phyloP scores from a whole-genome alignment of 2,113 vertebrate species.

The Paedocypris sp. region DNA sequence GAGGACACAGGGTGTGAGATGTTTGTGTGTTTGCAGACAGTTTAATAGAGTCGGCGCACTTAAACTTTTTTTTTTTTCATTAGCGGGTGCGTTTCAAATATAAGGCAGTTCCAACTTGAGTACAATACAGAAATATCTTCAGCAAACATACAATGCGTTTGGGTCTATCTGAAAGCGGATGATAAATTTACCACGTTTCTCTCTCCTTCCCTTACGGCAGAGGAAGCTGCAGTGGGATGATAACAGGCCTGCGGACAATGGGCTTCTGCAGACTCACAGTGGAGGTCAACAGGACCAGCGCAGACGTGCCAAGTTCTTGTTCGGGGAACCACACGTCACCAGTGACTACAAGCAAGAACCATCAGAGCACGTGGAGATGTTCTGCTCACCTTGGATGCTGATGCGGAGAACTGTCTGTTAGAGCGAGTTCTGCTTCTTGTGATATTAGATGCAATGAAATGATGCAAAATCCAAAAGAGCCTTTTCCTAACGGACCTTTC shows the following conservation, averaged over 20 bases:
- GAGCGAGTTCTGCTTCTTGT: too few relatives aligned
- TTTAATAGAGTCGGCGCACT: background rate
- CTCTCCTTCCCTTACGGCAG: constrained; percentile 22
- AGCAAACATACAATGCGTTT: background rate
- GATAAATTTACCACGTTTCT: constrained; percentile 7
- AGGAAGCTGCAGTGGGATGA: constrained; percentile 41
- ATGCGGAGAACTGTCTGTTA: too few relatives aligned
- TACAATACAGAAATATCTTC: too few relatives aligned
- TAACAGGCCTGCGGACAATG: constrained; percentile 38
- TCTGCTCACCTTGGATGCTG: too few relatives aligned
- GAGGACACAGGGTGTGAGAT: constrained; percentile 29
- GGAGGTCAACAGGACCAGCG: constrained; percentile 27
- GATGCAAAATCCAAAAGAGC: too few relatives aligned
- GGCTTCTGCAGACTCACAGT: constrained; percentile 18
- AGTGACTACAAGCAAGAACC: too few relatives aligned
- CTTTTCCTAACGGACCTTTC: too few relatives aligned
- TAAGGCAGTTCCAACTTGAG: too few relatives aligned
- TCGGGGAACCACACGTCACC: constrained; percentile 12
- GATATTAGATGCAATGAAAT: too few relatives aligned
- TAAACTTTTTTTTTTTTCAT: background rate
- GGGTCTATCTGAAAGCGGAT: constrained; percentile 3
- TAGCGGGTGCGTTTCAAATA: background rate
- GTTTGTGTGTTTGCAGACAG: constrained; percentile 27
- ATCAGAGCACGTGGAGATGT: too few relatives aligned
- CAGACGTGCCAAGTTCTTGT: constrained; percentile 3